Percentiles rank a stretch among this genome's conserved stretches.
Evolutionary conservation across 2,797 vertebrate genomes (phyloP).

Genomic region (Perdix hodgsoniae): DNA sequence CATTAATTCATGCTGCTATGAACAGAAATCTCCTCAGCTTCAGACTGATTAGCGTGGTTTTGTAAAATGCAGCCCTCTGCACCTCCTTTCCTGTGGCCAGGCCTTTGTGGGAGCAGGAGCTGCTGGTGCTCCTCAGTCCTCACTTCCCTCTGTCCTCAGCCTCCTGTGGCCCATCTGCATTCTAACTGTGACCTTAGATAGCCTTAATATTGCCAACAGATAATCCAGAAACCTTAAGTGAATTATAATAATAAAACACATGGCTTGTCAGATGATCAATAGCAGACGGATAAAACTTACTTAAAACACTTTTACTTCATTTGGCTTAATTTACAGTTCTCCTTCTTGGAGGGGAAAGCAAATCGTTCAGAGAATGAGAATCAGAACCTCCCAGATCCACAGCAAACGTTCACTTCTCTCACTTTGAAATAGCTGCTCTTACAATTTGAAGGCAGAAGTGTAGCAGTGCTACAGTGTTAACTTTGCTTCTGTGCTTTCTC

Average conservation of each 20-base stretch:
- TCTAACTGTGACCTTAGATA: not conserved
- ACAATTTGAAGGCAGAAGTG: not conserved
- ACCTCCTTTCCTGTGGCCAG: not conserved
- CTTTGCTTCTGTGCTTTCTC: not conserved
- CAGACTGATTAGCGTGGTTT: fast-evolving
- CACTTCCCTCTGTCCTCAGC: not conserved
- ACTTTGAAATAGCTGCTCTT: not conserved
- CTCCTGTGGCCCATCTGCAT: too few species aligned
- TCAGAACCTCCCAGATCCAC: not conserved
- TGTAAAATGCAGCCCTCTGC: not conserved
- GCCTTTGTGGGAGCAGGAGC: not conserved
- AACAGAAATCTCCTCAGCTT: not conserved
- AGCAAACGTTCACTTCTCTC: not conserved
- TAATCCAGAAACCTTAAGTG: not conserved
- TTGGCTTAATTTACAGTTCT: not conserved
- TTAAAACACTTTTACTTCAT: not conserved
- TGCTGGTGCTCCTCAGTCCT: fast-evolving
- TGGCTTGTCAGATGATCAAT: not conserved
- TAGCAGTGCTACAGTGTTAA: not conserved
- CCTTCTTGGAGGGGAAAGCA: not conserved
- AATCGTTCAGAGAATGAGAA: not conserved
- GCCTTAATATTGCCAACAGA: not conserved
- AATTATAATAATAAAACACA: not conserved
- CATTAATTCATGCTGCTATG: not conserved
- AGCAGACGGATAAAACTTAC: not conserved